These are phyloP conservation scores for Hypomecis atomaria DNA, from an alignment of 2,888 invertebrate species.

Conservation along the genomic window DNA sequence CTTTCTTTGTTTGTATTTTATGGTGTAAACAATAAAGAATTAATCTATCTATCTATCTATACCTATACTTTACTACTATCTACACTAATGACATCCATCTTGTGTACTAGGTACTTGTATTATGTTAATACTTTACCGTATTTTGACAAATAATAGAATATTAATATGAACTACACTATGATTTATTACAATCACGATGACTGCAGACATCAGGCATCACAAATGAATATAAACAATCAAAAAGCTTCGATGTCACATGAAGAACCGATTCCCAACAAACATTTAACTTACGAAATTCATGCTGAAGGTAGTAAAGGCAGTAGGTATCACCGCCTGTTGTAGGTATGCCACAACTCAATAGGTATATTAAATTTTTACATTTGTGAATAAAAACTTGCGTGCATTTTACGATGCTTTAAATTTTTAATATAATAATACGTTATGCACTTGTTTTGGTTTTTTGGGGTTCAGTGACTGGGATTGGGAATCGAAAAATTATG, in stretches of 20 bases:
- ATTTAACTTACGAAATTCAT: slow-evolving; percentile 29
- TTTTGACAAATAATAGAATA: too few species aligned
- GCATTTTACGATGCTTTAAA: slow-evolving; percentile 39
- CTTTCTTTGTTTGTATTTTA: too few species aligned
- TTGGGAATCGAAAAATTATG: background rate
- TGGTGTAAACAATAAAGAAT: too few species aligned
- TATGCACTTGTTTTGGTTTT: slow-evolving; percentile 28
- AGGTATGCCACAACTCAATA: slow-evolving; percentile 20
- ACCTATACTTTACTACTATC: too few species aligned
- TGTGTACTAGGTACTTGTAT: too few species aligned
- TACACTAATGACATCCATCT: too few species aligned
- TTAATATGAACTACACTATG: too few species aligned
- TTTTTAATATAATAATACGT: slow-evolving; percentile 30
- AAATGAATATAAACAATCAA: too few species aligned
- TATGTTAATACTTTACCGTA: too few species aligned
- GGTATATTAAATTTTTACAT: slow-evolving; percentile 24
- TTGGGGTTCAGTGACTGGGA: slow-evolving; percentile 7
- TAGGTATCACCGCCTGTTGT: slow-evolving; percentile 7
- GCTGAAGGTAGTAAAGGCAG: slow-evolving; percentile 13
- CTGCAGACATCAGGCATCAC: too few species aligned
- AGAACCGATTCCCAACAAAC: background rate
- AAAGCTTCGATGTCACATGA: background rate
- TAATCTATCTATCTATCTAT: too few species aligned
- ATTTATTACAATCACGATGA: too few species aligned
- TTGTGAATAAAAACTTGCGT: slow-evolving; percentile 28